Evolutionary conservation across 2,113 vertebrate genomes (phyloP).

Genomic region (Clinocottus analis): DNA sequence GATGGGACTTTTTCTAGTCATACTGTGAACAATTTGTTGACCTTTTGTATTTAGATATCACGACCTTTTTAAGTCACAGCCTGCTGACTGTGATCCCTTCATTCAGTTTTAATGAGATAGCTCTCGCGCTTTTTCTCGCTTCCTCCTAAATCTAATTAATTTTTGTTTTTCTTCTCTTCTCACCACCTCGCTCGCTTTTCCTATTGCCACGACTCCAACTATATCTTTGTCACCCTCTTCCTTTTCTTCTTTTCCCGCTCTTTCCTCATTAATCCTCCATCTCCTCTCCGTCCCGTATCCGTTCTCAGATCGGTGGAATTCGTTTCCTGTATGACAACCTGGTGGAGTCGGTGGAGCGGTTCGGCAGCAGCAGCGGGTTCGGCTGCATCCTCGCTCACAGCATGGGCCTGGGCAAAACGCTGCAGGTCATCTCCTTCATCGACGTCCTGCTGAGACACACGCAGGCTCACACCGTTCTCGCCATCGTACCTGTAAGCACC

Average conservation of each 20-base stretch:
- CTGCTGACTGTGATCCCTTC: neutral
- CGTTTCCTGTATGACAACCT: slow-evolving; percentile 97
- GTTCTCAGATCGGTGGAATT: slow-evolving; percentile 91
- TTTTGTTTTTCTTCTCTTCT: neutral
- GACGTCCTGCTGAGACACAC: slow-evolving; percentile 95
- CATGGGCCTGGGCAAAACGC: slow-evolving; percentile 97
- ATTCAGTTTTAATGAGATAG: slow-evolving; percentile 11
- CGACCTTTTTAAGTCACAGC: neutral
- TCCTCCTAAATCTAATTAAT: neutral
- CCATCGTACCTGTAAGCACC: slow-evolving; percentile 95
- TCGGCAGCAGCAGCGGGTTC: slow-evolving; percentile 91
- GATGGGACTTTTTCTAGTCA: neutral
- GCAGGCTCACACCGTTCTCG: slow-evolving; percentile 94
- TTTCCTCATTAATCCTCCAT: neutral
- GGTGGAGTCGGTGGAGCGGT: slow-evolving; percentile 93
- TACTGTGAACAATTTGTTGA: slow-evolving; percentile 1
- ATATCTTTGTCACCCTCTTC: neutral
- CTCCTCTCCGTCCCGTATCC: rapidly evolving
- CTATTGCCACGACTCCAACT: neutral
- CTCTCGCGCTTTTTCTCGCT: neutral
- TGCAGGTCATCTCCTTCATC: slow-evolving; percentile 97
- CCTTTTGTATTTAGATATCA: neutral
- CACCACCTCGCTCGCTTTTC: neutral
- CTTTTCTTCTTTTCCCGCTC: neutral
- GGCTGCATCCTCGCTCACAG: slow-evolving; percentile 98